Percentiles rank a stretch among this genome's conserved stretches.
These are phyloP conservation scores for Struthidea cinerea DNA, from an alignment of 2,113 vertebrate genomes.

Conservation along the genomic window DNA sequence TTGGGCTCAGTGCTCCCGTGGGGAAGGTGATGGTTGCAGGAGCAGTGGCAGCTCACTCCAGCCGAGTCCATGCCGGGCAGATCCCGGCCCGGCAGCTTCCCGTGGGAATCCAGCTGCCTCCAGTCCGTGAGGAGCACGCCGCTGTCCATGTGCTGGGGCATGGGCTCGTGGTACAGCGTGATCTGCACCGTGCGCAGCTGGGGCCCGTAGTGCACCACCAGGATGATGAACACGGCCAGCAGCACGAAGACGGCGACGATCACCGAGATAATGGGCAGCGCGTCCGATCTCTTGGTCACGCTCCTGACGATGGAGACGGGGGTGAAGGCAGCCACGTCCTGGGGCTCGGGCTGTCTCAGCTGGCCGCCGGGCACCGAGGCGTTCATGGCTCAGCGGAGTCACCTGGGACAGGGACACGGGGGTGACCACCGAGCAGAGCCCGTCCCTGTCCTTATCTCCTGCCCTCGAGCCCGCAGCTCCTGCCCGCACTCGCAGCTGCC, in stretches of 20 bases:
- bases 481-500: background rate
- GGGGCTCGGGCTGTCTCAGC: background rate
- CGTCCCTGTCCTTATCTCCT: accelerated
- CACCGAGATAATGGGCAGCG: slow-evolving; percentile 43
- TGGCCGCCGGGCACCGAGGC: background rate
- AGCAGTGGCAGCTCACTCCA: background rate
- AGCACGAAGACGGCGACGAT: slow-evolving; percentile 64
- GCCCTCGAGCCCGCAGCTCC: accelerated
- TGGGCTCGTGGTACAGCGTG: slow-evolving; percentile 34
- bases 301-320: background rate
- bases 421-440: background rate
- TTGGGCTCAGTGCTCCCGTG: background rate
- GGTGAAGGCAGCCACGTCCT: background rate
- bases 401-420: background rate
- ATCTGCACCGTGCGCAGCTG: slow-evolving; percentile 54
- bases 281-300: background rate
- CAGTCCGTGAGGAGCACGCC: slow-evolving; percentile 62
- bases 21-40: background rate
- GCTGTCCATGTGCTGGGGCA: slow-evolving; percentile 13
- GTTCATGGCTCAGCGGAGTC: slow-evolving; percentile 42
- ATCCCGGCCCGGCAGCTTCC: background rate
- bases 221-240: slow-evolving; percentile 66
- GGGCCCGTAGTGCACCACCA: slow-evolving; percentile 62
- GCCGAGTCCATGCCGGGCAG: background rate
- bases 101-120: slow-evolving; percentile 18